Base-by-base conservation (phyloP, 2,113 vertebrate genomes). In the Hipposideros armiger region DNA sequence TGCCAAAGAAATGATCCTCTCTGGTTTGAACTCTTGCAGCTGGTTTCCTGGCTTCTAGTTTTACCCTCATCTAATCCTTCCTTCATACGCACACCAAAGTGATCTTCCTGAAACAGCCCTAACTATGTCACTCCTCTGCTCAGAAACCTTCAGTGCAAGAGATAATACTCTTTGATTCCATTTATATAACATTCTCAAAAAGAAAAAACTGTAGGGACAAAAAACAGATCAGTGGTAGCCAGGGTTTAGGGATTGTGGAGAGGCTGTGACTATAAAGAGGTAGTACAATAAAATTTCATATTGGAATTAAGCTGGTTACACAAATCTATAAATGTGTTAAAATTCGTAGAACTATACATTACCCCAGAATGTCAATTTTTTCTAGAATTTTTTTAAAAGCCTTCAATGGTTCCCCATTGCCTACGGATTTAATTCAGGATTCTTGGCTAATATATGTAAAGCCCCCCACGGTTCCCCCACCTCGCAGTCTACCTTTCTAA, bases 21-120 rank as follows among this genome's bases (percentile, higher is more conserved):
- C 70, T 84, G n/a, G 45, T 82, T 93, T 89, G 62, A 97, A 94
- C 36, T 94, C 73, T 74, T 84, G 32, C 60, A 94, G 81, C 47
- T 94, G 69, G 62, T 83, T 22, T 92, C 81, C 64, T 69, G 42
- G 62, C 30, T 78, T 89, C 50, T 73, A 32, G 58, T 95, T 97
- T 94, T 83, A 77, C 30, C 26, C 56, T 87, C 56, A 5, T 81
- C 47, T 86, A 95, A 88, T 42, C 69, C 5, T 85, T 80, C 36
- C 60, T 86, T 95, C 40, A 64, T 42, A 83, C 56, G 92, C 60
- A 92, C 24, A 52, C n/a, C 20, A 56, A 92, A 90, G 45, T 45
- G 32, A 87, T 87, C 52, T 56, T 94, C 69, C 45, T 66, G 91
- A 84, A 97, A 84, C 32, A 81, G n/a, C 7, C 85, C 56, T 88